Evolutionary conservation across 2,113 vertebrate species (phyloP).

Genomic region (Cynocephalus volans): DNA sequence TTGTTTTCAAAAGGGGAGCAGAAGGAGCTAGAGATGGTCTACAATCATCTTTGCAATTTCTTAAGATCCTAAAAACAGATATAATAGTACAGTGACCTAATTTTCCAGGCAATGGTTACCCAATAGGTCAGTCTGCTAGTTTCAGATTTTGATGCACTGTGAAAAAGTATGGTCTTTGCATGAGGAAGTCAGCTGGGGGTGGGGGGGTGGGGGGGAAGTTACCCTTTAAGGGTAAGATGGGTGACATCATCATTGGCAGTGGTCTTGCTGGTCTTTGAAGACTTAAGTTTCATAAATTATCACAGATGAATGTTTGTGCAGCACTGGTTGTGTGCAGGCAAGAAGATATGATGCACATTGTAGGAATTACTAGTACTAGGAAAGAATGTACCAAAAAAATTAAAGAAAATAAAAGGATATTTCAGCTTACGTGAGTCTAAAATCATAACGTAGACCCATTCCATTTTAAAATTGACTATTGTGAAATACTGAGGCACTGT

Average conservation of each 20-base stretch:
- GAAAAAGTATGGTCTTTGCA: conserved; percentile 60
- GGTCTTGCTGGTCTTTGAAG: neutral
- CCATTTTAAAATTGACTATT: neutral
- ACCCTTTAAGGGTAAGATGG: conserved; percentile 55
- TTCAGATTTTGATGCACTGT: conserved; percentile 65
- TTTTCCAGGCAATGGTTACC: conserved; percentile 72
- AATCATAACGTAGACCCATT: neutral
- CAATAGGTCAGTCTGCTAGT: conserved; percentile 70
- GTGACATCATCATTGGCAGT: conserved; percentile 67
- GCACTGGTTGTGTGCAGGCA: conserved; percentile 9
- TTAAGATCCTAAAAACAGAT: conserved; percentile 65
- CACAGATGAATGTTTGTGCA: conserved; percentile 68
- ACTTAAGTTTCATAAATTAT: conserved; percentile 73
- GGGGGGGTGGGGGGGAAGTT: neutral
- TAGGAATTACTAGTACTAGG: neutral
- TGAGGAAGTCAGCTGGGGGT: conserved; percentile 15
- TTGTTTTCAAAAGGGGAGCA: conserved; percentile 68
- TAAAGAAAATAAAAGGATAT: neutral
- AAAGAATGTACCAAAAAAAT: conserved; percentile 43
- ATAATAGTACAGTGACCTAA: conserved; percentile 59
- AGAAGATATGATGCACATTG: conserved; percentile 32
- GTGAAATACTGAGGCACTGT: neutral
- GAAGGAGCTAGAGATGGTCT: neutral
- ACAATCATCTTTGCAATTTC: conserved; percentile 40
- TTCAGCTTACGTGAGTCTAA: neutral